Base-by-base conservation (phyloP, 2,113 vertebrate genomes). In the Trinectes maculatus region DNA sequence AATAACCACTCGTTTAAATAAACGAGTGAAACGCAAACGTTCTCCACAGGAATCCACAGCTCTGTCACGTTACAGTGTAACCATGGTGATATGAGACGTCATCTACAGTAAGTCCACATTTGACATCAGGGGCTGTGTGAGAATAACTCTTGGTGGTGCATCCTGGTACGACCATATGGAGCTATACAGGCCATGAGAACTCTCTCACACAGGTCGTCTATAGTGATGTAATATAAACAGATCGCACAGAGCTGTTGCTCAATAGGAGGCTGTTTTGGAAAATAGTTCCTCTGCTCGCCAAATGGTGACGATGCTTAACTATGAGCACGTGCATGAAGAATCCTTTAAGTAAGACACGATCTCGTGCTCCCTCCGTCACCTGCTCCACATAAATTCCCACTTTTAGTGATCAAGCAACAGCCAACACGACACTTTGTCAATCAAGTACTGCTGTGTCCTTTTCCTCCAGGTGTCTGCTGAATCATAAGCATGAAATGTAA, bases 161-260 rank as follows among this genome's bases (percentile, higher is more conserved):
- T 46, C 52, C 34, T 55, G 18, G 18, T 56, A 39, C 16, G 43
- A 36, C 42, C 40, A 36, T 8, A 77, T 16, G 47, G 47, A 68
- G 59, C 40, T 12, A 8, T 15, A 54, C 57, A 8, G 22, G 2
- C 15, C 63, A 36, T 64, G 74, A 75, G 65, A 83, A 76, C 56
- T 26, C 29, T n/a, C n/a, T n/a, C n/a, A n/a, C n/a, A n/a, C n/a
- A n/a, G 44, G 28, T 48, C 57, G 28, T 55, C 61, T 58, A 43
- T 66, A 75, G n/a, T 37, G 36, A 79, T 65, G 48, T 66, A 80
- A 83, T 67, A 75, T 60, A 82, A 85, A 85, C 80, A 74, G 60
- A 29, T 28, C 34, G 2, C 15, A 10, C 22, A 51, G 39, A 65
- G 39, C 63, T 44, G 58, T 77, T 77, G 75, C 75, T 58, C 64